Evolutionary conservation across 2,888 invertebrate species (phyloP), one percentile per base, ranked within the genome.

Genomic region (Platycheirus rosarum): DNA sequence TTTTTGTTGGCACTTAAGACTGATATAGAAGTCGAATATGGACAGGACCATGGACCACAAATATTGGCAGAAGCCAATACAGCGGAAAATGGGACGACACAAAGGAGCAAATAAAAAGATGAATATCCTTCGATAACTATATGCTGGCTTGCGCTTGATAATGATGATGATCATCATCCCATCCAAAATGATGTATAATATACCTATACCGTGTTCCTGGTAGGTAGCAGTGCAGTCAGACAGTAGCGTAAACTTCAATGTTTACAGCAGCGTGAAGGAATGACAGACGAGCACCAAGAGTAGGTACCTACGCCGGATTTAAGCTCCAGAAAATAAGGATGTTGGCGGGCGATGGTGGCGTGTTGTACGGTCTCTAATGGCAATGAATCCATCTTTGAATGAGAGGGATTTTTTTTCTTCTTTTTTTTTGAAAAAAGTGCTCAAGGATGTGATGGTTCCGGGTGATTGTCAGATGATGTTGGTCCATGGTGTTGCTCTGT

Each of bases 41-140:
- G 57, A 40, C 57, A 23, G 46, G 53, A 57, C 69, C 29, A 18
- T 70, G 70, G 76, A 80, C 76, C 80, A 62, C 76, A 80, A 80
- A 80, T 80, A 80, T 80, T 80, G 76, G 66, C 68, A 71, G 44
- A 76, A 76, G 71, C 55, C 71, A 76, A 76, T 71, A 76, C 48
- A 82, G 62, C 66, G 35, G 26, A 73, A 66, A 42, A 53, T 53
- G n/a, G 49, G 18, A 71, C 49, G 32, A 42, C 55, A 63, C 51
- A 71, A 55, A 63, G 68, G 37, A 69, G 62, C 71, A 77, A 82
- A 82, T 66, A 76, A 76, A 71, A 82, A 82, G 63, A 68, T 73
- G 77, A 82, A 82, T 82, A 82, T 77, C 71, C 66, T 35, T 68
- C 76, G 71, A 82, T 76, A 82, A 80, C 65, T 46, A 76, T 4